Conservation (phyloP, 1,140 invertebrate species). For the Calycopis cecrops region DNA sequence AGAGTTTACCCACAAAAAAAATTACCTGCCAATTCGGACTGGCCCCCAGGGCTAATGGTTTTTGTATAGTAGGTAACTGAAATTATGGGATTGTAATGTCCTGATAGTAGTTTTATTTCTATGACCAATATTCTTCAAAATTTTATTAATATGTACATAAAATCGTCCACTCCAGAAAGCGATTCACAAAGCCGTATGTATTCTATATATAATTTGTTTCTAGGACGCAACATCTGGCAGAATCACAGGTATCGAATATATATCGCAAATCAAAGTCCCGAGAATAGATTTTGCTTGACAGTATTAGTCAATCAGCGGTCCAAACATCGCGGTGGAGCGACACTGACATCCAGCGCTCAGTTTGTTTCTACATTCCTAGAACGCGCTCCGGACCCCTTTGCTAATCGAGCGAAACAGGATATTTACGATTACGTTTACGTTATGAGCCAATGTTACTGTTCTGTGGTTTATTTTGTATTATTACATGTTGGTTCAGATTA, state of each 20-base stretch:
- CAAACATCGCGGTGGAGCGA: constrained; percentile 42
- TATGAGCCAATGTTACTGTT: background rate
- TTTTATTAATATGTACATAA: too few species aligned
- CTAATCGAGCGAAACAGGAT: constrained; percentile 28
- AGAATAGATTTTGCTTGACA: constrained; percentile 47
- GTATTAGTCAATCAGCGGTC: constrained; percentile 57
- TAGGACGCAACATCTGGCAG: constrained; percentile 20
- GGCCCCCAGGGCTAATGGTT: too few species aligned
- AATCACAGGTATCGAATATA: constrained; percentile 31
- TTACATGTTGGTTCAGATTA: too few species aligned
- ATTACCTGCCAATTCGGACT: too few species aligned
- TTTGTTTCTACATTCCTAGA: constrained; percentile 35
- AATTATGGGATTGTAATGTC: too few species aligned
- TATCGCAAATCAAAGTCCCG: constrained; percentile 30
- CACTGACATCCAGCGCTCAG: constrained; percentile 34
- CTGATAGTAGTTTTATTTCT: too few species aligned
- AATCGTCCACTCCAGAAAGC: too few species aligned
- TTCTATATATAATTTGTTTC: background rate
- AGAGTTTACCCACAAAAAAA: too few species aligned
- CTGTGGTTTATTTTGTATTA: too few species aligned
- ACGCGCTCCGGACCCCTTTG: constrained; percentile 26
- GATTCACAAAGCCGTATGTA: background rate
- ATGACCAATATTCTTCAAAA: too few species aligned
- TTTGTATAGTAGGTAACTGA: too few species aligned
- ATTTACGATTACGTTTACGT: constrained; percentile 22